phyloP scores from a whole-genome alignment of 2,797 vertebrate genomes.

The Fistularia commersonii region DNA sequence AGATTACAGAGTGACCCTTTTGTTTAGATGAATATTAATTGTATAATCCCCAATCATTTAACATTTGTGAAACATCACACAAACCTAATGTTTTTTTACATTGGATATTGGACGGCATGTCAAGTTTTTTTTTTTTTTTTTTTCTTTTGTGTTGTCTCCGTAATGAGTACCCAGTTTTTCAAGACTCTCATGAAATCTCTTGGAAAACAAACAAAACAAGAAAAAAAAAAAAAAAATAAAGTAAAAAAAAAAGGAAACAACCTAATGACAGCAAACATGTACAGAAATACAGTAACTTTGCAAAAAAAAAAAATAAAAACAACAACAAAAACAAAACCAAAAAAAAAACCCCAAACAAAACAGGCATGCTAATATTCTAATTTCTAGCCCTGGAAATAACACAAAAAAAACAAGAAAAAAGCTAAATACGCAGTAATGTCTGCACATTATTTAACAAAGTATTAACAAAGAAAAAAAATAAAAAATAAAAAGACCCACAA shows the following conservation, averaged over 20 bases:
- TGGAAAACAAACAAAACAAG: slow-evolving; percentile 1
- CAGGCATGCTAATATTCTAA: slow-evolving; percentile 79
- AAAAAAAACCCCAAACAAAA: slow-evolving; percentile 27
- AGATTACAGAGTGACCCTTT: no score
- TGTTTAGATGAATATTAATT: no score
- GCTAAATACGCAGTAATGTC: slow-evolving; percentile 80
- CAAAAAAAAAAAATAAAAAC: slow-evolving; percentile 61
- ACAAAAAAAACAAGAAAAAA: slow-evolving; percentile 58
- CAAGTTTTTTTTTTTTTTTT: no score
- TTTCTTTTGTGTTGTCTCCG: no score
- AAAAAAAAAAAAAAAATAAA: not conserved
- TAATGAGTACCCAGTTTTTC: no score
- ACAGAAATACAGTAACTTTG: slow-evolving; percentile 74
- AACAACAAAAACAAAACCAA: no score
- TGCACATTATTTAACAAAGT: slow-evolving; percentile 71
- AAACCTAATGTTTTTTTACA: no score
- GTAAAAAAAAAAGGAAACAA: slow-evolving; percentile 19
- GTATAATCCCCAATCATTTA: no score
- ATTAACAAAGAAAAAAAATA: slow-evolving; percentile 75
- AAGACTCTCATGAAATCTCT: no score
- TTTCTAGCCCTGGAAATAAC: slow-evolving; percentile 56
- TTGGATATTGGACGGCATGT: no score
- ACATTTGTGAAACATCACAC: no score
- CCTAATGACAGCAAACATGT: slow-evolving; percentile 47
- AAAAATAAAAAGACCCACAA: slow-evolving; percentile 69